Percentiles rank a stretch among this genome's conserved stretches.
These are phyloP conservation scores for Hydrochoerus hydrochaeris DNA, from an alignment of 2,113 vertebrate genomes.

Conservation along the genomic window DNA sequence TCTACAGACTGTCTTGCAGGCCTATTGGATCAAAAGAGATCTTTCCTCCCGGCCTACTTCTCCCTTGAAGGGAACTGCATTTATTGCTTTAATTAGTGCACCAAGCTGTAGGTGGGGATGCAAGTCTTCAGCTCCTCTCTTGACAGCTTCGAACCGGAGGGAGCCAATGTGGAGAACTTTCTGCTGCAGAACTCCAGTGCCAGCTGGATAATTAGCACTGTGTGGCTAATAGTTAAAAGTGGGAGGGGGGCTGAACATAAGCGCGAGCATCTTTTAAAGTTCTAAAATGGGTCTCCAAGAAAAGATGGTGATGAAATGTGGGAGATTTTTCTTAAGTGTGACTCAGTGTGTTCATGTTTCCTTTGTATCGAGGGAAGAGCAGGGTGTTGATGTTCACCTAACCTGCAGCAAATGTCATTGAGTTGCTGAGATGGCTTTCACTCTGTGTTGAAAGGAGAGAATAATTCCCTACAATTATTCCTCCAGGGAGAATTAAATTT, in stretches of 20 bases:
- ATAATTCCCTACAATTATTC: conserved; percentile 69
- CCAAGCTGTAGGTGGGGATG: conserved; percentile 57
- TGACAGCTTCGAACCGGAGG: conserved; percentile 52
- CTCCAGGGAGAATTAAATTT: conserved; percentile 69
- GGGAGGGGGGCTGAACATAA: background rate
- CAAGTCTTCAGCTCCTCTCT: conserved; percentile 50
- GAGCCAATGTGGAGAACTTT: conserved; percentile 50
- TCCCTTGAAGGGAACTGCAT: conserved; percentile 60
- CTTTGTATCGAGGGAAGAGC: conserved; percentile 57
- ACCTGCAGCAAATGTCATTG: conserved; percentile 57
- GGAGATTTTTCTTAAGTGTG: conserved; percentile 38
- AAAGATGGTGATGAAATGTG: background rate
- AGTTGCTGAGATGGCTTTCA: conserved; percentile 67
- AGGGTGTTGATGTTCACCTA: conserved; percentile 40
- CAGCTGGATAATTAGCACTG: conserved; percentile 65
- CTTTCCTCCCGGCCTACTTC: conserved; percentile 48
- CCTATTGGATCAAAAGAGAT: conserved; percentile 46
- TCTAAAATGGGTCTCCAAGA: conserved; percentile 49
- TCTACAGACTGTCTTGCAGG: background rate
- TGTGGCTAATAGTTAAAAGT: conserved; percentile 23
- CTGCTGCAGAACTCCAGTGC: background rate
- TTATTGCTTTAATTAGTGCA: conserved; percentile 79
- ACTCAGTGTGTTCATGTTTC: conserved; percentile 42
- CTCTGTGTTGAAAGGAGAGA: conserved; percentile 66
- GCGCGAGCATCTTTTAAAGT: background rate